These are phyloP conservation scores for Poeciliopsis gracilis DNA, from an alignment of 2,797 vertebrate species.

Conservation along the genomic window DNA sequence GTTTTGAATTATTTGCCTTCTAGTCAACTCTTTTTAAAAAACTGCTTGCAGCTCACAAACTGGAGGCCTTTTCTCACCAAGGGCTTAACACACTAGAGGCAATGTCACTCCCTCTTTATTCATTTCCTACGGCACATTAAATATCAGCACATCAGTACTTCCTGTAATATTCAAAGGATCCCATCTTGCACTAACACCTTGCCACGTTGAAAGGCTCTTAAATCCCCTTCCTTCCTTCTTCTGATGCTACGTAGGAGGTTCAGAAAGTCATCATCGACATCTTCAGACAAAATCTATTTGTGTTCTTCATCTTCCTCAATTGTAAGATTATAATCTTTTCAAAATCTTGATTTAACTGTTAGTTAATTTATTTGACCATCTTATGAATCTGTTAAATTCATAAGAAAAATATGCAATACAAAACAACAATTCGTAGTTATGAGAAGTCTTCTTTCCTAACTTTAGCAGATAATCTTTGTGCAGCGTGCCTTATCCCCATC, in stretches of 20 bases:
- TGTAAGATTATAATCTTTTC: not conserved
- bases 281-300: not conserved
- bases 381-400: not conserved
- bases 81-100: not conserved
- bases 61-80: not conserved
- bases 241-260: not conserved
- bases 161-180: not conserved
- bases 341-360: not conserved
- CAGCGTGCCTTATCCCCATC: not conserved
- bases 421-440: not conserved
- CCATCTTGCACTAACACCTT: not conserved
- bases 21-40: not conserved
- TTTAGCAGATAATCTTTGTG: not conserved
- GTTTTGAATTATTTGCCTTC: not conserved
- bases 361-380: not conserved
- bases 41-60: not conserved
- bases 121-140: no score
- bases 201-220: not conserved
- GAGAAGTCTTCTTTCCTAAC: no score
- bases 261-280: not conserved
- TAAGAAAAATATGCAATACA: no score
- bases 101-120: no score
- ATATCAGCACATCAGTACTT: not conserved
- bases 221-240: not conserved
- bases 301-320: not conserved